Conservation (phyloP, 2,888 invertebrate species). For the Synanthedon vespiformis region DNA sequence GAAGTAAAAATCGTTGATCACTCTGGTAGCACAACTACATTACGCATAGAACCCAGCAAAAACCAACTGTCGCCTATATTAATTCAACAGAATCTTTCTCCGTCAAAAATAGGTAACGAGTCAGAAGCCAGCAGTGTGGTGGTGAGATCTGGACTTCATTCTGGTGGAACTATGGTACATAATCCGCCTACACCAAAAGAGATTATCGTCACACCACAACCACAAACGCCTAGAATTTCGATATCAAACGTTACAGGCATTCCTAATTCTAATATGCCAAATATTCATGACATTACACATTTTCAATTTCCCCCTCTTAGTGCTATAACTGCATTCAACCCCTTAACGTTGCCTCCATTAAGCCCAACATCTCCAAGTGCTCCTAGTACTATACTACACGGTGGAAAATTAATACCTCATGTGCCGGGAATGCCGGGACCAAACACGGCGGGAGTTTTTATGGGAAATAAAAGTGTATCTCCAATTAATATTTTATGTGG, state of each 20-base stretch:
- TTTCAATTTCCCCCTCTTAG: slow-evolving; percentile 78
- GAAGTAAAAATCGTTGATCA: slow-evolving; percentile 82
- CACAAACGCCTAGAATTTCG: slow-evolving; percentile 68
- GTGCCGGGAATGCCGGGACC: slow-evolving; percentile 92
- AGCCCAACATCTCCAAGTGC: slow-evolving; percentile 67
- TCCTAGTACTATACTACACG: slow-evolving; percentile 73
- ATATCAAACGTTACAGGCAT: slow-evolving; percentile 68
- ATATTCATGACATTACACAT: slow-evolving; percentile 61
- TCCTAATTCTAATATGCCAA: slow-evolving; percentile 66
- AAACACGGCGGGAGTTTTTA: slow-evolving; percentile 66
- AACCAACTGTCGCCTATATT: slow-evolving; percentile 69
- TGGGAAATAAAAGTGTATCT: slow-evolving; percentile 26
- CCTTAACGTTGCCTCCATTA: slow-evolving; percentile 73
- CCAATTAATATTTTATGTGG: slow-evolving; percentile 24
- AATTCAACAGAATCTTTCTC: slow-evolving; percentile 59
- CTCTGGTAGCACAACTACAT: slow-evolving; percentile 76
- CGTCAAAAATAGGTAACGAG: slow-evolving; percentile 50
- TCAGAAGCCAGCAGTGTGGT: slow-evolving; percentile 77
- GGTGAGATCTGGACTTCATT: slow-evolving; percentile 84
- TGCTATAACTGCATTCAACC: slow-evolving; percentile 78
- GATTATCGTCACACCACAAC: slow-evolving; percentile 40
- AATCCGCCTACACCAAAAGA: slow-evolving; percentile 70
- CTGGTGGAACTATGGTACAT: slow-evolving; percentile 83
- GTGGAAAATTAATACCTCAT: slow-evolving; percentile 83
- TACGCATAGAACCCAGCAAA: slow-evolving; percentile 76